Conservation (phyloP, 2,113 vertebrate genomes). For the Felis chaus region DNA sequence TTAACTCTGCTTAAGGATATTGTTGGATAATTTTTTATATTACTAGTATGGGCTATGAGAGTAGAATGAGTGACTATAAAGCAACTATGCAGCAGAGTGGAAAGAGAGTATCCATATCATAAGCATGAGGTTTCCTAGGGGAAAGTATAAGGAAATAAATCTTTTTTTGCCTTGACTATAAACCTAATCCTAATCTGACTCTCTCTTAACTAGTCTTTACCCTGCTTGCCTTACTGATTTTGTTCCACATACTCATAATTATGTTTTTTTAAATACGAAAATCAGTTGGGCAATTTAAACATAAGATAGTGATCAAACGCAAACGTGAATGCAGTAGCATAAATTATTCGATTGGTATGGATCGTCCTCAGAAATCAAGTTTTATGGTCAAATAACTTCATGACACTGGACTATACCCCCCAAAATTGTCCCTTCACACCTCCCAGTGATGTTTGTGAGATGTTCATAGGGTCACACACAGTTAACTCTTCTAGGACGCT, state of each 20-base stretch:
- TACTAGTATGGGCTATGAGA: background rate
- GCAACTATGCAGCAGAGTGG: background rate
- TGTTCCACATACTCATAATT: background rate
- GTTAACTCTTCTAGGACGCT: too few relatives aligned
- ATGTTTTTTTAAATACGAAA: background rate
- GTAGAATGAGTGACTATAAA: background rate
- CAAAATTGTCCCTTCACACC: background rate
- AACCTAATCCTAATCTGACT: background rate
- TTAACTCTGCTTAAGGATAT: background rate
- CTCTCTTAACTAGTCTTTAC: background rate
- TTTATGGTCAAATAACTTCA: background rate
- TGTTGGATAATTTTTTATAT: background rate
- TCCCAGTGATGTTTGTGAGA: background rate
- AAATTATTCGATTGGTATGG: background rate
- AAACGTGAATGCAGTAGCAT: background rate
- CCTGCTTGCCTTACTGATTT: background rate
- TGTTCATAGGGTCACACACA: too few relatives aligned
- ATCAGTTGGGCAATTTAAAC: background rate
- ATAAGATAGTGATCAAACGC: background rate
- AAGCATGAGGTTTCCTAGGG: background rate
- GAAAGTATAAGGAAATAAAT: background rate
- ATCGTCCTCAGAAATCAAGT: background rate
- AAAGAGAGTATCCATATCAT: background rate
- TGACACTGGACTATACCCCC: background rate
- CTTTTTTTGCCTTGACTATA: background rate